Percentiles rank a stretch among this genome's conserved stretches.
phyloP scores from a whole-genome alignment of 2,888 invertebrate genomes.

The Aphidius colemani region DNA sequence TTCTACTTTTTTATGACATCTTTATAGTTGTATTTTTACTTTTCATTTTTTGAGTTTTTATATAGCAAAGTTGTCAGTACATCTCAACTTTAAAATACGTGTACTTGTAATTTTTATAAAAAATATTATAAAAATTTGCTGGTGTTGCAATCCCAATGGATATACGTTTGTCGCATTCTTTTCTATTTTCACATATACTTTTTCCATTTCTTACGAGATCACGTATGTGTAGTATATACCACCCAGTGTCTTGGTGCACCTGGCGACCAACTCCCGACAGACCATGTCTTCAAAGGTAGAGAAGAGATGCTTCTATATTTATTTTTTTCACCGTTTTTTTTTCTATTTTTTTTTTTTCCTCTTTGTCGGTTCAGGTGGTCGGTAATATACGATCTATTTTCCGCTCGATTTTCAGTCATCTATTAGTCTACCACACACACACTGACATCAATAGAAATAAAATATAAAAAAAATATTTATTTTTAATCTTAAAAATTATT shows the following conservation, averaged over 20 bases:
- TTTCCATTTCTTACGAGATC: conserved; percentile 16
- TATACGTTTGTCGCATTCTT: conserved; percentile 19
- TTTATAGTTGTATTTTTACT: no score
- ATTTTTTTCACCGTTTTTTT: conserved; percentile 13
- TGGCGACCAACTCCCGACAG: conserved; percentile 24
- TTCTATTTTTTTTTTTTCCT: conserved; percentile 18
- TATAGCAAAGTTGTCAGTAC: no score
- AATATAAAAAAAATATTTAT: no score
- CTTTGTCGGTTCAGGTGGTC: conserved; percentile 39
- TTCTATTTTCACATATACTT: conserved; percentile 17
- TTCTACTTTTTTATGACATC: no score
- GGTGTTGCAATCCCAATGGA: conserved; percentile 1
- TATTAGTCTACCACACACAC: background rate
- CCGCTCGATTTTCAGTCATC: conserved; percentile 21
- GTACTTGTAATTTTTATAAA: no score
- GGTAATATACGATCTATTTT: conserved; percentile 25
- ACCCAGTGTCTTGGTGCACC: conserved; percentile 13
- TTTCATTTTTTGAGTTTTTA: no score
- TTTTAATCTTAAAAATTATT: no score
- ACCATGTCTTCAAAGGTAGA: conserved; percentile 22
- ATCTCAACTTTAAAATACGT: no score
- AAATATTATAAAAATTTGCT: no score
- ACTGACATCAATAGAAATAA: background rate
- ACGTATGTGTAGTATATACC: background rate
- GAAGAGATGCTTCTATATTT: conserved; percentile 4